Percentiles rank a stretch among this genome's conserved stretches.
Conservation (phyloP, 2,797 vertebrate species). For the Echiichthys vipera region DNA sequence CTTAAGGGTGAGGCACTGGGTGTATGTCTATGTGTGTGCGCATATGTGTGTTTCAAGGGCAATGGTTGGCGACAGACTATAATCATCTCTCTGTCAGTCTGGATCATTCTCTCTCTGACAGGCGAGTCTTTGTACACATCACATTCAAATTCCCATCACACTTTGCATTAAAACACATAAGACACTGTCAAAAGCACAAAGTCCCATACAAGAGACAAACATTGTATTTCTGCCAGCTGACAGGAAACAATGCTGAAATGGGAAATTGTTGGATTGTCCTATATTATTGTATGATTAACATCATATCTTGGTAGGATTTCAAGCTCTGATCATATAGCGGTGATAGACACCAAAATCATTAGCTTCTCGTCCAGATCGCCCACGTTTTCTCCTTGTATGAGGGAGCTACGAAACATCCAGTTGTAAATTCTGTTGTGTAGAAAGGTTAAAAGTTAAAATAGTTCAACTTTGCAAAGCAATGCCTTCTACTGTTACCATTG, state of each 20-base stretch:
- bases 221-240: constrained; percentile 21
- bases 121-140: constrained; percentile 58
- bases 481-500: no score
- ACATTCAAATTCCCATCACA: constrained; percentile 74
- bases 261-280: neutral
- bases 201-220: constrained; percentile 34
- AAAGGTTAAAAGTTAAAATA: no score
- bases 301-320: no score
- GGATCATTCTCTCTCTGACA: constrained; percentile 57
- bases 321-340: no score
- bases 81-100: constrained; percentile 65
- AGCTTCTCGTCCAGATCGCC: no score
- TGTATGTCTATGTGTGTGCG: neutral
- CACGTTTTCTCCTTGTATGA: no score
- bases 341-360: no score
- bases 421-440: no score
- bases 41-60: constrained; percentile 33
- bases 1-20: constrained; percentile 8
- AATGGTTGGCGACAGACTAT: constrained; percentile 55
- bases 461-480: no score
- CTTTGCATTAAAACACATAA: constrained; percentile 54
- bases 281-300: no score
- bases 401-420: no score
- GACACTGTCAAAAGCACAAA: constrained; percentile 61
- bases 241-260: constrained; percentile 11